These are phyloP conservation scores for Amphipyra berbera DNA, from an alignment of 2,888 invertebrate genomes.

Conservation along the genomic window DNA sequence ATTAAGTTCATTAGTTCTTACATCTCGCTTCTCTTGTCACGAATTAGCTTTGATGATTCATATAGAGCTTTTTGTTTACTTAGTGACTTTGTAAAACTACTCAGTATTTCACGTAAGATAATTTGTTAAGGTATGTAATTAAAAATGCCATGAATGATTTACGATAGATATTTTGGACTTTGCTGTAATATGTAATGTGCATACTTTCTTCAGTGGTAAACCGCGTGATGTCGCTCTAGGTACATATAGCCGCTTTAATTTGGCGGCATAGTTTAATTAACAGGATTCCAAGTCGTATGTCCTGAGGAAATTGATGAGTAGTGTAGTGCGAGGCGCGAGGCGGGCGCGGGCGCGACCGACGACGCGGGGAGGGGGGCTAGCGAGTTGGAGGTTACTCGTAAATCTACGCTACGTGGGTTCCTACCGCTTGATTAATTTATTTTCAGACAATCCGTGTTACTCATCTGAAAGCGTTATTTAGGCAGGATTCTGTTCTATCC, in stretches of 20 bases:
- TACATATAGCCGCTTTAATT: slow-evolving; percentile 74
- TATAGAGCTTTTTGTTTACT: slow-evolving; percentile 2
- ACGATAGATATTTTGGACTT: slow-evolving; percentile 4
- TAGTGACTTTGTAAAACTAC: slow-evolving; percentile 1
- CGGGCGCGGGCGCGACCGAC: slow-evolving; percentile 23
- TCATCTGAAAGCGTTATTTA: slow-evolving; percentile 75
- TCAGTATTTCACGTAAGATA: too few species aligned
- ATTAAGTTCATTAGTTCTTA: slow-evolving; percentile 27
- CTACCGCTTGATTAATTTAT: slow-evolving; percentile 83
- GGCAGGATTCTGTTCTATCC: slow-evolving; percentile 59
- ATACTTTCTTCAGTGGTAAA: slow-evolving; percentile 63
- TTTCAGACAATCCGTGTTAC: slow-evolving; percentile 76
- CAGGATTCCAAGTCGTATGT: slow-evolving; percentile 82
- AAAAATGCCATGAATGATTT: slow-evolving; percentile 28
- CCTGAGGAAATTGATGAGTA: slow-evolving; percentile 86
- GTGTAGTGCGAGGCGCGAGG: slow-evolving; percentile 69
- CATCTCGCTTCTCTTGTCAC: slow-evolving; percentile 3
- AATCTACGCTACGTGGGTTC: slow-evolving; percentile 80
- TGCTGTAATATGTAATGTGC: slow-evolving; percentile 30
- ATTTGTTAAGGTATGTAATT: slow-evolving; percentile 11
- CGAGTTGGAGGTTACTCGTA: slow-evolving; percentile 73
- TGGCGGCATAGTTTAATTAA: slow-evolving; percentile 86
- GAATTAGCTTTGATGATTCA: background rate
- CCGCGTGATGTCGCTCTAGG: slow-evolving; percentile 51
- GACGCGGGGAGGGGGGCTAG: slow-evolving; percentile 44